Percentiles rank a stretch among this genome's conserved stretches.
These are phyloP conservation scores for Trichogramma pretiosum DNA, from an alignment of 1,140 invertebrate species.

Conservation along the genomic window DNA sequence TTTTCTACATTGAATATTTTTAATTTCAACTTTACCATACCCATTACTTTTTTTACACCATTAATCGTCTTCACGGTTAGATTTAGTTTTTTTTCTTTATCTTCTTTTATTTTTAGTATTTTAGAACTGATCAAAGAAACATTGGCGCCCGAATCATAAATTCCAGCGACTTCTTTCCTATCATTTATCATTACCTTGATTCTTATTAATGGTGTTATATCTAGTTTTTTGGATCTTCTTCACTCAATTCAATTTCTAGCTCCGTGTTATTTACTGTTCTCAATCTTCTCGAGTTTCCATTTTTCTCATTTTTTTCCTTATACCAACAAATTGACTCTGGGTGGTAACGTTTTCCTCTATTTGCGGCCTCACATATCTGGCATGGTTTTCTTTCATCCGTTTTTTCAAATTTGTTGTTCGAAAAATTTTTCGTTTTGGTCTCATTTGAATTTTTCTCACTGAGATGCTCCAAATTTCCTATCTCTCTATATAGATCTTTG, in stretches of 20 bases:
- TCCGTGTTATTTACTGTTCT: too few relatives aligned
- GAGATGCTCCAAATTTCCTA: too few relatives aligned
- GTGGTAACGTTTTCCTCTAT: not conserved
- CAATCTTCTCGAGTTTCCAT: too few relatives aligned
- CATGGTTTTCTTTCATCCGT: not conserved
- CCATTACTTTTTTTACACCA: not conserved
- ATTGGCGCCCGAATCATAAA: constrained; percentile 7
- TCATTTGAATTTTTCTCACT: not conserved
- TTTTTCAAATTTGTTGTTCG: not conserved
- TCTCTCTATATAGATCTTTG: not conserved
- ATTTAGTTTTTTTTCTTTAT: not conserved
- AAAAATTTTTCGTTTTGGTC: not conserved
- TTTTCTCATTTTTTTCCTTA: not conserved
- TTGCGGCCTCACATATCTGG: not conserved
- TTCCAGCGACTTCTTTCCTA: constrained; percentile 6
- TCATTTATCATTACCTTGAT: constrained; percentile 11
- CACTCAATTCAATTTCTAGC: constrained; percentile 16
- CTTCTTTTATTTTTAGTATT: not conserved
- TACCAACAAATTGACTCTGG: not conserved
- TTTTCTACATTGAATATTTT: not conserved
- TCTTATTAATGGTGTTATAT: constrained; percentile 19
- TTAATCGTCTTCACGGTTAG: not conserved
- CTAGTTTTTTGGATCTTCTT: constrained; percentile 18
- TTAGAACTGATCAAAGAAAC: not conserved
- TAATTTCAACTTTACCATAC: not conserved